Conservation (phyloP, 2,113 vertebrate genomes). For the Campylomormyrus tamandua region DNA sequence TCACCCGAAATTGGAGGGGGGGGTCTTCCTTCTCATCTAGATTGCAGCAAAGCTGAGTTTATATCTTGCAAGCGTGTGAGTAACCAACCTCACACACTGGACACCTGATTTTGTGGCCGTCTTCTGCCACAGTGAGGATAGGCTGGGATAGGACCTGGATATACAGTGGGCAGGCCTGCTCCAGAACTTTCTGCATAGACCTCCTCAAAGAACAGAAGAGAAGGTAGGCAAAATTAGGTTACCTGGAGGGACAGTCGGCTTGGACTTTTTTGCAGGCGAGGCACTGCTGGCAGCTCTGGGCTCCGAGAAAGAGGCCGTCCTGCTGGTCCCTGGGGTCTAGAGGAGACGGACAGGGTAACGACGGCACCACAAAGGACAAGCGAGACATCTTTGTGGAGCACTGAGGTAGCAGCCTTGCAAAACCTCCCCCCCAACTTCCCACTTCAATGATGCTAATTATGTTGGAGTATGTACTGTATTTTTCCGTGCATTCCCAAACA, state of each 20-base stretch:
- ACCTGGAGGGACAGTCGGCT: constrained; percentile 68
- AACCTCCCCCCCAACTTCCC: neutral
- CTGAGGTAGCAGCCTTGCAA: neutral
- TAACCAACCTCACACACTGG: neutral
- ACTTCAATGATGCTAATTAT: neutral
- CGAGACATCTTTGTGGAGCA: neutral
- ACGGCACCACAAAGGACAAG: neutral
- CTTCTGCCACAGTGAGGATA: neutral
- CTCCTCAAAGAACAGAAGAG: too few species aligned
- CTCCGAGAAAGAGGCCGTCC: constrained; percentile 86
- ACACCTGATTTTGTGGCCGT: neutral
- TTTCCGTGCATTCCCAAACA: neutral
- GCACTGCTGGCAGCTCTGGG: constrained; percentile 56
- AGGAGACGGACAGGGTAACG: constrained; percentile 4
- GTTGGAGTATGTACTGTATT: neutral
- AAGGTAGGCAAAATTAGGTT: neutral
- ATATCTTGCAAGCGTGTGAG: neutral
- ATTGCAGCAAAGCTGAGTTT: neutral
- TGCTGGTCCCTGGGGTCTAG: constrained; percentile 81
- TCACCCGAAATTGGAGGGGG: neutral
- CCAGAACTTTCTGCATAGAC: neutral
- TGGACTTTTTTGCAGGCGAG: constrained; percentile 76
- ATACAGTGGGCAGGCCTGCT: neutral
- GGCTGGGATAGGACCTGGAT: neutral
- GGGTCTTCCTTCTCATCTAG: neutral